Percentiles rank a stretch among this genome's conserved stretches.
phyloP scores from a whole-genome alignment of 2,888 invertebrate genomes.

The Psylliodes chrysocephalus region DNA sequence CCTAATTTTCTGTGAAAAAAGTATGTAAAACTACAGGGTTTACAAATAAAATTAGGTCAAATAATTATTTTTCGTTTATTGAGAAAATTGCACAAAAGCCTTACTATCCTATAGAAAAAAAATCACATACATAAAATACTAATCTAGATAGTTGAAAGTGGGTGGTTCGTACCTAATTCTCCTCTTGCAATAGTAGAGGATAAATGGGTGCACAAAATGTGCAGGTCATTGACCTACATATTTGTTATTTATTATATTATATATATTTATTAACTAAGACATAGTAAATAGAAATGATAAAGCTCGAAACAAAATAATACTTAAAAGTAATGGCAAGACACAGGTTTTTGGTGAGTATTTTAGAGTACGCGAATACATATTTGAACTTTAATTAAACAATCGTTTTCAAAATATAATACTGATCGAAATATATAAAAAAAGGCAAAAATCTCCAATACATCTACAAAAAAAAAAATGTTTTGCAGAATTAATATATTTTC shows the following conservation, averaged over 20 bases:
- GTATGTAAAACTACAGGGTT: not conserved
- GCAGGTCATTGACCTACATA: no score
- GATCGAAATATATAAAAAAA: no score
- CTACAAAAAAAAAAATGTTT: no score
- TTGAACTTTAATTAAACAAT: not conserved
- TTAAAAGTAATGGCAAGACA: conserved; percentile 41
- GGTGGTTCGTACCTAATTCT: no score
- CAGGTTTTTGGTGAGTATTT: conserved; percentile 26
- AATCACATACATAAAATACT: conserved; percentile 41
- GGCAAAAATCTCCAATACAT: no score
- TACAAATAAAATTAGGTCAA: not conserved
- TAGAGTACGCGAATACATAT: conserved; percentile 11
- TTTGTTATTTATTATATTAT: no score
- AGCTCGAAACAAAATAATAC: conserved; percentile 40
- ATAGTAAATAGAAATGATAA: conserved; percentile 22
- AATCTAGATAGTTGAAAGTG: no score
- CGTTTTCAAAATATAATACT: no score
- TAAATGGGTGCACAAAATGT: no score
- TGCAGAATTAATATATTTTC: no score
- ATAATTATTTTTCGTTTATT: conserved; percentile 23
- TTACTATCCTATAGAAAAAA: conserved; percentile 22
- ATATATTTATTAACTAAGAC: conserved; percentile 16
- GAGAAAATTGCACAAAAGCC: conserved; percentile 50
- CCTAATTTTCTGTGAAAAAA: no score
- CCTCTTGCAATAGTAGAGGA: no score